phyloP scores from a whole-genome alignment of 2,888 invertebrate genomes.

The Eumerus sabulonum region DNA sequence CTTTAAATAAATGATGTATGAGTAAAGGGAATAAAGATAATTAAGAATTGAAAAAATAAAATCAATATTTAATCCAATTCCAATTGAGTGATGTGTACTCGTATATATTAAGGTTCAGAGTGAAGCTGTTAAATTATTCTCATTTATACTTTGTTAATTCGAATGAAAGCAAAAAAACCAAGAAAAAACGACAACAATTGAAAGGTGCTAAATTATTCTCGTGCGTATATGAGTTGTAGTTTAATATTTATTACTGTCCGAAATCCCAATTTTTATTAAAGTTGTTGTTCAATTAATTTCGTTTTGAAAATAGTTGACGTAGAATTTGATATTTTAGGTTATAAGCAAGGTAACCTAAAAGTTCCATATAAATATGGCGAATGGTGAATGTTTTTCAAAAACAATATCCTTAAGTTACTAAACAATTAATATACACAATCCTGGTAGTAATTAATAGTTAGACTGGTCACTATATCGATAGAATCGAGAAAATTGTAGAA shows the following conservation, averaged over 20 bases:
- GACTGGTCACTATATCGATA: background rate
- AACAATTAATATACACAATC: slow-evolving; percentile 57
- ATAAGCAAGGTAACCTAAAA: too few relatives aligned
- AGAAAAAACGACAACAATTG: slow-evolving; percentile 28
- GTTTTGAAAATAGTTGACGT: too few relatives aligned
- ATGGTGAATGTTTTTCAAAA: slow-evolving; percentile 30
- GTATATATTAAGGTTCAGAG: slow-evolving; percentile 11
- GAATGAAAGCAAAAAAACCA: slow-evolving; percentile 6
- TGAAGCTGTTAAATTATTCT: slow-evolving; percentile 27
- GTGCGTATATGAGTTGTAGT: slow-evolving; percentile 18
- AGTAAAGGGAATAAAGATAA: slow-evolving; percentile 21
- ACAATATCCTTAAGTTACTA: slow-evolving; percentile 32
- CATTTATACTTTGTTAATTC: slow-evolving; percentile 54
- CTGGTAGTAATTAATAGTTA: slow-evolving; percentile 43
- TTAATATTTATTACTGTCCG: too few relatives aligned
- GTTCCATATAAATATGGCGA: background rate
- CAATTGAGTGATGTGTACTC: slow-evolving; percentile 43
- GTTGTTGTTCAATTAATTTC: too few relatives aligned
- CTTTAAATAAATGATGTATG: slow-evolving; percentile 57
- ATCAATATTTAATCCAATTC: slow-evolving; percentile 61
- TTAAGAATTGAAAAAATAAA: slow-evolving; percentile 50
- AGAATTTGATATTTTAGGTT: too few relatives aligned
- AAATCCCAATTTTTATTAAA: too few relatives aligned
- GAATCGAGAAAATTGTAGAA: too few relatives aligned
- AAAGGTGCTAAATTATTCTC: slow-evolving; percentile 59